Percentiles rank a stretch among this genome's conserved stretches.
Evolutionary conservation across 2,888 invertebrate species (phyloP).

Genomic region (Aproaerema taeniolella): DNA sequence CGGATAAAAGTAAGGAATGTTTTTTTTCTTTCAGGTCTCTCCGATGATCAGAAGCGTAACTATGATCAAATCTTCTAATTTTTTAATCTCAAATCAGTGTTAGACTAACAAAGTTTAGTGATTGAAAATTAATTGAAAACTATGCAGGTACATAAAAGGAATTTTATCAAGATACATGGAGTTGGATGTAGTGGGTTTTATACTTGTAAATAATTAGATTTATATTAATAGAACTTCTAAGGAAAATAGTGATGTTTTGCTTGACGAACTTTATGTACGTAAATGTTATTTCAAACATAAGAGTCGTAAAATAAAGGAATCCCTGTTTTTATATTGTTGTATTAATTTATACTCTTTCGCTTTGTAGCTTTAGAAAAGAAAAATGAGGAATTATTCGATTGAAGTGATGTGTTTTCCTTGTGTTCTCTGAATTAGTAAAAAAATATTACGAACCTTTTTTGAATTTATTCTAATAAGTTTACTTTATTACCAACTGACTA

Average conservation of each 20-base stretch:
- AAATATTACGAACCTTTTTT: no score
- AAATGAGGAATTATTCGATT: no score
- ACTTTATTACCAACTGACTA: no score
- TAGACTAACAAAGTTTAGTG: constrained; percentile 49
- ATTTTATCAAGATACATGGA: constrained; percentile 49
- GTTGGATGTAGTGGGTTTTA: constrained; percentile 63
- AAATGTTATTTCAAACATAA: constrained; percentile 61
- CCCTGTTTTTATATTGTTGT: constrained; percentile 44
- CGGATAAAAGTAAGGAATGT: no score
- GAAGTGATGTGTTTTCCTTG: no score
- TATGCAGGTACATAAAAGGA: constrained; percentile 42
- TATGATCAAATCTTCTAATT: constrained; percentile 34
- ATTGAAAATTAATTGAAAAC: constrained; percentile 38
- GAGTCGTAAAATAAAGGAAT: constrained; percentile 57
- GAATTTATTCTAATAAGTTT: no score
- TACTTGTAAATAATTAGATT: constrained; percentile 68
- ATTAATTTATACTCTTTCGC: no score
- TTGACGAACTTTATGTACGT: constrained; percentile 63
- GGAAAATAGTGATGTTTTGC: constrained; percentile 63
- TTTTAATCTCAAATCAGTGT: constrained; percentile 58
- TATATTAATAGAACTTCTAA: constrained; percentile 48
- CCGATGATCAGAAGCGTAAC: constrained; percentile 54
- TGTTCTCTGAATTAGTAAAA: no score
- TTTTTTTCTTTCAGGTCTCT: constrained; percentile 50
- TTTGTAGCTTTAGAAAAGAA: no score